These are phyloP conservation scores for Chrysolina americana DNA, from an alignment of 2,888 invertebrate genomes.

Conservation along the genomic window DNA sequence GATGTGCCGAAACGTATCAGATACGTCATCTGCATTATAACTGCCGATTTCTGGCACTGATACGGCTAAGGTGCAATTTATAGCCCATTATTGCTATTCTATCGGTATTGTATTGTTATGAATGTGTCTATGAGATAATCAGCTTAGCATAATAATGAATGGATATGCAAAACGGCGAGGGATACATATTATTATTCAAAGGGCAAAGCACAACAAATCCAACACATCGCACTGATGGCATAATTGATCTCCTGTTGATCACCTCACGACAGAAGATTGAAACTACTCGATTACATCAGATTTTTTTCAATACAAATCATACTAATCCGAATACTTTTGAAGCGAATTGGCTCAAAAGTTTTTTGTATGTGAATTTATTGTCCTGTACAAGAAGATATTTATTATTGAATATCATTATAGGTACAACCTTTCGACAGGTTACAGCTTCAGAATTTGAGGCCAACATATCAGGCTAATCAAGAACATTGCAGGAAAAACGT, in stretches of 20 bases:
- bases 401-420: too few relatives aligned
- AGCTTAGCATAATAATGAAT: slow-evolving; percentile 16
- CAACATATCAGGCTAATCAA: too few relatives aligned
- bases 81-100: slow-evolving; percentile 2
- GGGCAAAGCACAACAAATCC: background rate
- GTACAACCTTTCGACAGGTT: too few relatives aligned
- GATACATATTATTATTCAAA: slow-evolving; percentile 6
- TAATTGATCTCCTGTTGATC: background rate
- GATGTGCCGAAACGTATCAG: background rate
- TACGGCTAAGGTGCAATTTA: slow-evolving; percentile 5
- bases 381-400: too few relatives aligned
- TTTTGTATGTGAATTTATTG: too few relatives aligned
- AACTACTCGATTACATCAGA: too few relatives aligned
- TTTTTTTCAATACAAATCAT: too few relatives aligned
- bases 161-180: background rate
- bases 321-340: too few relatives aligned
- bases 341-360: too few relatives aligned
- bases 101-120: background rate
- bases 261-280: background rate
- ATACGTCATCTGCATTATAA: background rate
- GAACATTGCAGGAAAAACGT: too few relatives aligned
- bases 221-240: background rate
- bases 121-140: background rate
- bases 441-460: too few relatives aligned
- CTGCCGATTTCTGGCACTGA: background rate